phyloP scores from a whole-genome alignment of 2,113 vertebrate species.

The Microcebus murinus region DNA sequence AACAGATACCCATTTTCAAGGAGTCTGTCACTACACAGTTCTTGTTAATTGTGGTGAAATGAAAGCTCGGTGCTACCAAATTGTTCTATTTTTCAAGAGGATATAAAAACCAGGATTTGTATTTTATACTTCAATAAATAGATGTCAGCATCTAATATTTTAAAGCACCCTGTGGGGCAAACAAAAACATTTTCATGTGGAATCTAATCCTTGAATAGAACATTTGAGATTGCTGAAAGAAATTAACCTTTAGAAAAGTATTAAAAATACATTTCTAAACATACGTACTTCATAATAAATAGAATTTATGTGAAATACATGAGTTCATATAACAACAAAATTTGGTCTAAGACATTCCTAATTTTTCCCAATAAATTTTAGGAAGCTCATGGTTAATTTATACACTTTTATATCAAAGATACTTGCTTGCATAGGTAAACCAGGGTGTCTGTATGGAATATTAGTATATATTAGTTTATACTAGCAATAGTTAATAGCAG shows the following conservation, averaged over 20 bases:
- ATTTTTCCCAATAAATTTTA: background rate
- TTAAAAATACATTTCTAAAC: background rate
- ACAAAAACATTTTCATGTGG: background rate
- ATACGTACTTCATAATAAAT: background rate
- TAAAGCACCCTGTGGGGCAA: background rate
- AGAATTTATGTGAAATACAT: background rate
- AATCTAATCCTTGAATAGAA: background rate
- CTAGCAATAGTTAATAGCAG: background rate
- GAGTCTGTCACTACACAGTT: background rate
- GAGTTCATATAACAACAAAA: background rate
- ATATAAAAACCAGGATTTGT: background rate
- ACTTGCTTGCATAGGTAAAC: background rate
- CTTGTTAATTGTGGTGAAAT: background rate
- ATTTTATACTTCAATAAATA: background rate
- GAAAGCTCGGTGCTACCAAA: background rate
- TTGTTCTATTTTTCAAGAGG: background rate
- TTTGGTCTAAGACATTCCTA: background rate
- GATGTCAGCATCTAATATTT: background rate
- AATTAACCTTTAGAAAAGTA: background rate
- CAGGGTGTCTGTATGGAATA: background rate
- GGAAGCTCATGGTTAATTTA: background rate
- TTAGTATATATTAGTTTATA: background rate
- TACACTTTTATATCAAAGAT: background rate
- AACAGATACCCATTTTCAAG: too few relatives aligned
- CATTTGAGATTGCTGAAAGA: constrained; percentile 9